Conservation (phyloP, 2,113 vertebrate genomes). For the Galbula dea region DNA sequence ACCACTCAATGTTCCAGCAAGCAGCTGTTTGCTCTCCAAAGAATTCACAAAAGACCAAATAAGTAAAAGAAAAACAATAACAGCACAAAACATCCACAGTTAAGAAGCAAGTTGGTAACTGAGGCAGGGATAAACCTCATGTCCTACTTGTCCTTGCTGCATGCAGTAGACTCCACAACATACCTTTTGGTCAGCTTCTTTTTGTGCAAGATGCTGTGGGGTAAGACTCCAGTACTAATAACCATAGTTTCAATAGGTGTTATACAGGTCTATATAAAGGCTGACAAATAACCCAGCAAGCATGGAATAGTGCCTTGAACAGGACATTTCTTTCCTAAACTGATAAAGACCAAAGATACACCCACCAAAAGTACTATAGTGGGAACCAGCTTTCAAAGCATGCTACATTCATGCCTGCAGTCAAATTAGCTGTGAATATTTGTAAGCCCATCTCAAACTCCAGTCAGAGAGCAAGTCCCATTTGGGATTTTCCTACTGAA, state of each 20-base stretch:
- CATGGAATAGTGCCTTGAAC: not conserved
- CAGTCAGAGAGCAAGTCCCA: not conserved
- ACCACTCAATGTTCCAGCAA: not conserved
- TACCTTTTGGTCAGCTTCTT: not conserved
- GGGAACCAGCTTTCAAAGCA: not conserved
- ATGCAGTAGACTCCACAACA: rapidly evolving
- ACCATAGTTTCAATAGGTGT: not conserved
- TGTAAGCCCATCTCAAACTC: not conserved
- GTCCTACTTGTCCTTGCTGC: not conserved
- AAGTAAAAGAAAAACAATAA: not conserved
- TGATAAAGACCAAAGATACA: not conserved
- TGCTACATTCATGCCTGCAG: rapidly evolving
- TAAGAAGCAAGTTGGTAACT: not conserved
- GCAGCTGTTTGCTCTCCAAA: not conserved
- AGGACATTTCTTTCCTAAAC: not conserved
- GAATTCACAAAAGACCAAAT: not conserved
- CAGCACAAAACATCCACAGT: not conserved
- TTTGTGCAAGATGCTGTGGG: not conserved
- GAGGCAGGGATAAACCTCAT: not conserved
- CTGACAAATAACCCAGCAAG: not conserved
- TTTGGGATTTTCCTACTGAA: not conserved
- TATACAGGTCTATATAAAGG: not conserved
- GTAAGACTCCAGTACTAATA: not conserved
- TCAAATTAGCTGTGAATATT: not conserved
- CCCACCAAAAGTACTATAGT: not conserved